phyloP scores from a whole-genome alignment of 2,113 vertebrate genomes.

The Heterotis niloticus region DNA sequence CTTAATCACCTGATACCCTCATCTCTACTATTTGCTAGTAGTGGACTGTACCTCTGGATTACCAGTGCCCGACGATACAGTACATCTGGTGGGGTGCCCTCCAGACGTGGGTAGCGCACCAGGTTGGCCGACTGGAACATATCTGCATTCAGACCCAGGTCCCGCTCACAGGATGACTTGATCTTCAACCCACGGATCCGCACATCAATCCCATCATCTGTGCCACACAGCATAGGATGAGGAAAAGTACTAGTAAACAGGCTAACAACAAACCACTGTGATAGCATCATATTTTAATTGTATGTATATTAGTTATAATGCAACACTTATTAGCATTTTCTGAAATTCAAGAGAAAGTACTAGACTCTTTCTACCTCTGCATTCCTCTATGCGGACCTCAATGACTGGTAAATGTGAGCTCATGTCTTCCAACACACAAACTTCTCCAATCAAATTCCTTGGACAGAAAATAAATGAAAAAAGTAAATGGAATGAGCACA shows the following conservation, averaged over 20 bases:
- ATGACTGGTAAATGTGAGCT: constrained; percentile 83
- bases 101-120: constrained; percentile 92
- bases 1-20: too few species aligned
- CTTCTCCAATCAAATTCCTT: constrained; percentile 89
- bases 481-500: not conserved
- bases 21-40: too few species aligned
- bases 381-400: constrained; percentile 90
- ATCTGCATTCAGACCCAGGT: constrained; percentile 88
- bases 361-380: constrained; percentile 71
- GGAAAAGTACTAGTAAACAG: not conserved
- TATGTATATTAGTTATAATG: not conserved
- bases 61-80: constrained; percentile 85
- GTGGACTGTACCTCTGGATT: constrained; percentile 76
- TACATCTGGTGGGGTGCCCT: constrained; percentile 82
- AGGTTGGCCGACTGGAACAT: constrained; percentile 87
- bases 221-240: not conserved
- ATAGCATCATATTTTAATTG: not conserved
- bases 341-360: not conserved
- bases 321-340: not conserved
- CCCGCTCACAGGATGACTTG: constrained; percentile 86
- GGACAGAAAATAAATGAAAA: not conserved
- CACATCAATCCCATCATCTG: constrained; percentile 94
- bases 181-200: constrained; percentile 93
- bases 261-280: not conserved
- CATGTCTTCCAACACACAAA: constrained; percentile 95